Evolutionary conservation across 2,888 invertebrate species (phyloP), one percentile per base, ranked within the genome.

Genomic region (Acanthosepion esculentum): DNA sequence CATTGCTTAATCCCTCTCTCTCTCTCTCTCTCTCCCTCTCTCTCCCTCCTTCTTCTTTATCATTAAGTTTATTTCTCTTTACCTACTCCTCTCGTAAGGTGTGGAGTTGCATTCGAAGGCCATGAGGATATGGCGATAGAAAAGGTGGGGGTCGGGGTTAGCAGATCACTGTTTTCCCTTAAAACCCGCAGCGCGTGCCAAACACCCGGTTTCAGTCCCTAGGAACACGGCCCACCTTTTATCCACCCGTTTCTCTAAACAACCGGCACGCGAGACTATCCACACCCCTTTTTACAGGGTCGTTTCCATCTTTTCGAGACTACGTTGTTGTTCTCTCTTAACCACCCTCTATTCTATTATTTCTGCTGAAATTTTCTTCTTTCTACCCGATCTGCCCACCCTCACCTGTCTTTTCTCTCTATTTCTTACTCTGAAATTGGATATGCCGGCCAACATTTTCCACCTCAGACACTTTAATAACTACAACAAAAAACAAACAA

Each of bases 181-280:
- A 78, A 78, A 78, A 12, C 78, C 78, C 78, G 78, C 33, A 78
- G 78, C 78, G 78, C 78, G 78, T 78, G 78, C 78, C 78, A 78
- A 78, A 78, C 78, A 78, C 78, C n/a, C 78, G n/a, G 78, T 78
- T 78, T 78, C n/a, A 78, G 78, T 78, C 78, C 18, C n/a, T 12
- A 18, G n/a, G 18, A n/a, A 0, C 78, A 78, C n/a, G n/a, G n/a
- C 29, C 78, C 78, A 78, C 78, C 78, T 33, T n/a, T 78, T n/a
- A n/a, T 78, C 78, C n/a, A 78, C 78, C 33, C n/a, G 78, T n/a
- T 78, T 78, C 78, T 78, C 78, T 33, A 78, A 78, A 78, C 78
- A 78, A 78, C n/a, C 78, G 78, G 33, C 78, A 78, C 78, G 78
- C 78, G 78, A 78, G 78, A 10, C 33, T 33, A 78, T 78, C n/a